Evolutionary conservation across 2,113 vertebrate genomes (phyloP), one percentile per base, ranked within the genome.

Genomic region (Phocoena sinus): DNA sequence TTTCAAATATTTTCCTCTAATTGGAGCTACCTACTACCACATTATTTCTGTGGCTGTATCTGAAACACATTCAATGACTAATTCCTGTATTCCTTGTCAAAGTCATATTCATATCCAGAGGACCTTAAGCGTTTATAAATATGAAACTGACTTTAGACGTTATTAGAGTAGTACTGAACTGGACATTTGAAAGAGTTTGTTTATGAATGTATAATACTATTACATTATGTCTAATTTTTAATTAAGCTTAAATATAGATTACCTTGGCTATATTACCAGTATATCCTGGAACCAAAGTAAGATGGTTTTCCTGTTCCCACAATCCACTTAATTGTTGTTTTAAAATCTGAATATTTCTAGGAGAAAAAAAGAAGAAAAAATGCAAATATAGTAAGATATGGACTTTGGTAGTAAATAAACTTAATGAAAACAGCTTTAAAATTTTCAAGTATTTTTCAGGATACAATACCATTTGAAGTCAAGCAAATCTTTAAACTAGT

Each of bases 181-280:
- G 73, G 62, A 95, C 18, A 96, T 50, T 13, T 33, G 10, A 91
- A 96, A 33, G 25, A 67, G 26, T 73, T 95, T 36, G 65, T 71
- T 91, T 95, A 89, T 36, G 74, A 82, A 82, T 89, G 23, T 41
- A 92, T 60, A 62, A 53, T 62, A 92, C 17, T 82, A 87, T 31
- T 18, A 93, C 84, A 89, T 63, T 89, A 93, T 73, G 87, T 68
- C 83, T 80, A 85, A 68, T n/a, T 91, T 95, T 90, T 76, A 85
- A 85, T 82, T 93, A 96, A 92, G n/a, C 44, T 96, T 94, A 92
- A 80, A 94, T 91, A 91, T 60, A 85, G 5, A 97, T 98, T 98
- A 99, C 99, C 99, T 99, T 99, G 98, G 99, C 99, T 97, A 99
- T 98, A 97, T 99, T 99, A 98, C 99, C 99, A 98, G 99, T 99